Conservation (phyloP, 2,888 invertebrate genomes). For the Sycophila texana region DNA sequence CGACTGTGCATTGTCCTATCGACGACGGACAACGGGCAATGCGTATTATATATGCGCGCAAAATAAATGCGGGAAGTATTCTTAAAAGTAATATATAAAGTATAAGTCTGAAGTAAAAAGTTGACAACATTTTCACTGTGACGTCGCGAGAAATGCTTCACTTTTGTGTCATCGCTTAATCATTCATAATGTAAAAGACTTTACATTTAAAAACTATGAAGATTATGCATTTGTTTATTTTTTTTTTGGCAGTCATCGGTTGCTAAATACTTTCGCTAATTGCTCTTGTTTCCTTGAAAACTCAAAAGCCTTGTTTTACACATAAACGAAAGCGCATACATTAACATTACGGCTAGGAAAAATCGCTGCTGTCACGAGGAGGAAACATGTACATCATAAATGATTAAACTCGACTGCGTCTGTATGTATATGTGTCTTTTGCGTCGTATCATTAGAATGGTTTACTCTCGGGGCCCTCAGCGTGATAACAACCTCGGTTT, state of each 20-base stretch:
- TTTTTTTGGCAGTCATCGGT: constrained; percentile 53
- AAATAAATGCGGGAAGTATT: constrained; percentile 22
- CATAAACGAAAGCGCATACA: neutral
- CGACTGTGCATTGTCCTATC: neutral
- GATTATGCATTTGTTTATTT: constrained; percentile 25
- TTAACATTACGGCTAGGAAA: neutral
- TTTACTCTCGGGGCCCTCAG: constrained; percentile 28
- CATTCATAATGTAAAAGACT: constrained; percentile 40
- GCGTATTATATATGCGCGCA: neutral
- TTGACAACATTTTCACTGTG: neutral
- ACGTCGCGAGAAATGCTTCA: constrained; percentile 22
- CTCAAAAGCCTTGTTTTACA: constrained; percentile 31
- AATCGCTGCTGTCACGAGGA: neutral
- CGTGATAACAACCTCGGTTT: constrained; percentile 11
- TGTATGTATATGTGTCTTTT: neutral
- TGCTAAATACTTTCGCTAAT: constrained; percentile 53
- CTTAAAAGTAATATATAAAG: constrained; percentile 7
- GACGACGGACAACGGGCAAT: constrained; percentile 22
- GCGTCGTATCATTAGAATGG: neutral
- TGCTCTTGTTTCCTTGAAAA: constrained; percentile 45
- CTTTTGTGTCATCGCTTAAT: constrained; percentile 27
- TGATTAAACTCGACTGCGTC: constrained; percentile 27
- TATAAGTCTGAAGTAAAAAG: constrained; percentile 7
- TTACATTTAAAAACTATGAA: constrained; percentile 42
- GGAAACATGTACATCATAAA: constrained; percentile 40